Evolutionary conservation across 2,797 vertebrate genomes (phyloP), one percentile per base, ranked within the genome.

Genomic region (Sitta carolinensis): DNA sequence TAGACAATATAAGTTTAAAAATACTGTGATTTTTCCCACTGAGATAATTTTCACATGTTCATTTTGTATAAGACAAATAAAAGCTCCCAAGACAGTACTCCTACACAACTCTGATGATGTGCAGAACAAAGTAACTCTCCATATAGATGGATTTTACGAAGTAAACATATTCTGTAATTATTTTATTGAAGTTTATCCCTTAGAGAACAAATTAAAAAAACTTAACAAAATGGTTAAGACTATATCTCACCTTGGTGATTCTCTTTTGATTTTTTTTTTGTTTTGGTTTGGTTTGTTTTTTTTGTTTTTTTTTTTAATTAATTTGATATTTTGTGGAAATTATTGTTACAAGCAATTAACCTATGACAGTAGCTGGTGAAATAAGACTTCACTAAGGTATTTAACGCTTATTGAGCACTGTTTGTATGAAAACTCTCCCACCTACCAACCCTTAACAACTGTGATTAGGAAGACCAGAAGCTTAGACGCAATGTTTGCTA

Each of bases 81-180:
- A 58, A 82, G 7, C 10, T 82, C 13, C 50, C 11, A 79, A 61
- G 38, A 27, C 34, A 73, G 21, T 50, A 40, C 5, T 83, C 19
- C 26, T 63, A 12, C 12, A 38, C 5, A 61, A 17, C 6, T 85
- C 57, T 23, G 23, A 58, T 11, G 29, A 57, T 38, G 11, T 0
- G 0, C 7, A 26, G 16, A 63, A 43, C 5, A 48, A 40, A 22
- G 6, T 21, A 78, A 17, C 2, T 72, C 13, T 38, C 18, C 5
- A 6, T 47, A n/a, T 16, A 38, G 14, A 42, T 5, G 32, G 12
- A 55, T 52, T 89, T 89, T 61, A 30, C 0, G 0, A 4, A 54
- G 8, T 42, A 79, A 76, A 79, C 2, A 11, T 29, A 47, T 4
- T 38, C 19, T 57, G 14, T 13, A 70, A 29, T 32, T 89, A 22